These are phyloP conservation scores for Drosophila paucipuncta DNA, from an alignment of 2,888 invertebrate genomes.

Conservation along the genomic window DNA sequence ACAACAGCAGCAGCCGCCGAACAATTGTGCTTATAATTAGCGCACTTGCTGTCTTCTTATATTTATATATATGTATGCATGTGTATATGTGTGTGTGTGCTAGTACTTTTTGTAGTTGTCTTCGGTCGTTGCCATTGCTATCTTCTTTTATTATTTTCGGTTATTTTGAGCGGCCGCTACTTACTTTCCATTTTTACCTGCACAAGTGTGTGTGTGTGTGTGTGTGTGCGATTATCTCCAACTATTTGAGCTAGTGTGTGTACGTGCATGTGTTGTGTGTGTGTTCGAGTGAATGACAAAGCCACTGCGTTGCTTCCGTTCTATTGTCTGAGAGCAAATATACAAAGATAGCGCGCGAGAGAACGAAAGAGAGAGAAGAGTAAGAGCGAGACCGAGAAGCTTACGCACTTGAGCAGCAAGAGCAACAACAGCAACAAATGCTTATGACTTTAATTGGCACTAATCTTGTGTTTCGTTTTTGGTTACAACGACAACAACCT, in stretches of 20 bases:
- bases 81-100: conserved; percentile 14
- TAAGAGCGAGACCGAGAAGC: conserved; percentile 24
- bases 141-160: conserved; percentile 70
- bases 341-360: conserved; percentile 18
- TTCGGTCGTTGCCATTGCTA: conserved; percentile 75
- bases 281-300: conserved; percentile 62
- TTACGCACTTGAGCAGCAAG: conserved; percentile 58
- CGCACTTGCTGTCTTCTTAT: conserved; percentile 46
- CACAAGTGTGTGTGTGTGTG: conserved; percentile 38
- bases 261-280: conserved; percentile 14
- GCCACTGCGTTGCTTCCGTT: conserved; percentile 72
- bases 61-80: not conserved
- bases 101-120: conserved; percentile 49
- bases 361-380: not conserved
- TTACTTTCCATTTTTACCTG: conserved; percentile 79
- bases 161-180: conserved; percentile 58
- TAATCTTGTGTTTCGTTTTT: conserved; percentile 76
- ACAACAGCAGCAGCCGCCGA: conserved; percentile 36
- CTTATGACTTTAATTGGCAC: conserved; percentile 70
- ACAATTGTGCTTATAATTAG: conserved; percentile 72
- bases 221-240: conserved; percentile 45
- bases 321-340: conserved; percentile 65
- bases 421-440: conserved; percentile 27
- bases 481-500: conserved; percentile 76
- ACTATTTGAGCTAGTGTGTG: conserved; percentile 15